Base-by-base conservation (phyloP, 2,888 invertebrate genomes). In the Drosophila bunnanda region DNA sequence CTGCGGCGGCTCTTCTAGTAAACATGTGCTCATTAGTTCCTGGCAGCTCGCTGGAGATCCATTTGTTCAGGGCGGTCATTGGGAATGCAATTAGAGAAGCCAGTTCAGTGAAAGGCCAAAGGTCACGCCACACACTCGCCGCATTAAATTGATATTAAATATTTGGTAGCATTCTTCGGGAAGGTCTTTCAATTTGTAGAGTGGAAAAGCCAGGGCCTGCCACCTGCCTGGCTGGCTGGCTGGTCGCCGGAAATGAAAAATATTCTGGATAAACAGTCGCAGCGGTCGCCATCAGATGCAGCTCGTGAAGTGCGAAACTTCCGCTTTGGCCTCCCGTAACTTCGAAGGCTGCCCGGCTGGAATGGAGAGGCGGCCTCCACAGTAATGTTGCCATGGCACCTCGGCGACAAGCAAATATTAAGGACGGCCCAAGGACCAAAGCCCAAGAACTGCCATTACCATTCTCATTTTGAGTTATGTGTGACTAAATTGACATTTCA, bases 401-500 rank as follows among this genome's bases (percentile, higher is more conserved):
- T 60, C 22, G 44, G 30, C 38, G 53, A 30, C 38, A 20, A 44
- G 30, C 46, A 46, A 66, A 44, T 28, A 64, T 48, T 59, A n/a
- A 36, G 44, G 46, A 22, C 43, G 39, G 20, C 25, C 20, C 32
- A 22, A 38, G 46, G 39, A 41, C 41, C 43, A 36, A 36, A 4
- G 30, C 28, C 50, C 44, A n/a, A n/a, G n/a, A n/a, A 39, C 30
- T 17, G 60, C 38, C 62, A 46, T 57, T 54, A 59, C 56, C 75
- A 65, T 60, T 69, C 64, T 62, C 77, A 78, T 77, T 75, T 75
- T 82, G 69, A 82, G 76, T 78, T 85, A 80, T 79, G 72, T 74
- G 57, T 46, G 43, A 41, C 55, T 46, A 74, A 82, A 79, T 76
- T 88, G 84, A 80, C 84, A 85, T 75, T 79, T 76, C 62, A 72